phyloP scores from a whole-genome alignment of 2,888 invertebrate species.

The Macaria liturata region DNA sequence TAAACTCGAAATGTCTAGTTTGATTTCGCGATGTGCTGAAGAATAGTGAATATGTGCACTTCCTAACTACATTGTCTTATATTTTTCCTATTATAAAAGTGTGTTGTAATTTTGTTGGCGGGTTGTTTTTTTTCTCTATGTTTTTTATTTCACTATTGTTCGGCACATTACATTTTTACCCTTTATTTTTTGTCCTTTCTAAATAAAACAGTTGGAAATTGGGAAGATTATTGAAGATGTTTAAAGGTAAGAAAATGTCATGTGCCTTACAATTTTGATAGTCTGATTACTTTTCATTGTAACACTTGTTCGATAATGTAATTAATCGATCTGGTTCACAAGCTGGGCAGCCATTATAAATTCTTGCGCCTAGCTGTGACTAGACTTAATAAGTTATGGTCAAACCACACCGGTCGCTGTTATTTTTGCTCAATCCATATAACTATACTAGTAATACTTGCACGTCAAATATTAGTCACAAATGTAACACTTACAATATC shows the following conservation, averaged over 20 bases:
- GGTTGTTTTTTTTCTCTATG: conserved; percentile 38
- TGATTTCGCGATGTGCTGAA: conserved; percentile 74
- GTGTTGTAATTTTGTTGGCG: conserved; percentile 41
- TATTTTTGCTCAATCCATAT: no score
- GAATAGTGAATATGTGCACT: conserved; percentile 82
- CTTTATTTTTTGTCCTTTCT: conserved; percentile 34
- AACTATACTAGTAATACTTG: no score
- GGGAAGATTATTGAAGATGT: conserved; percentile 39
- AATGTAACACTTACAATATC: no score
- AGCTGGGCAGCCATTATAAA: no score
- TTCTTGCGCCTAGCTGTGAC: no score
- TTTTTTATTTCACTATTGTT: conserved; percentile 91
- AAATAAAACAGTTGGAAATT: conserved; percentile 24
- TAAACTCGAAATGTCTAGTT: conserved; percentile 50
- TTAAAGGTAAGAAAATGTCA: conserved; percentile 70
- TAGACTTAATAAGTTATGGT: no score
- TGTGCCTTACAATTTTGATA: conserved; percentile 69
- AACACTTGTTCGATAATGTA: no score
- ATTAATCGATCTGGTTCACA: no score
- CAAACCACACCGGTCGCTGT: no score
- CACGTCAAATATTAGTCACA: no score
- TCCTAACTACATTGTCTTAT: conserved; percentile 64
- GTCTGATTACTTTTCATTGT: no score
- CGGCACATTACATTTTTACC: conserved; percentile 85
- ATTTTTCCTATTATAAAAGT: conserved; percentile 41